Conservation (phyloP, 2,888 invertebrate species). For the Drosophila anomelani region DNA sequence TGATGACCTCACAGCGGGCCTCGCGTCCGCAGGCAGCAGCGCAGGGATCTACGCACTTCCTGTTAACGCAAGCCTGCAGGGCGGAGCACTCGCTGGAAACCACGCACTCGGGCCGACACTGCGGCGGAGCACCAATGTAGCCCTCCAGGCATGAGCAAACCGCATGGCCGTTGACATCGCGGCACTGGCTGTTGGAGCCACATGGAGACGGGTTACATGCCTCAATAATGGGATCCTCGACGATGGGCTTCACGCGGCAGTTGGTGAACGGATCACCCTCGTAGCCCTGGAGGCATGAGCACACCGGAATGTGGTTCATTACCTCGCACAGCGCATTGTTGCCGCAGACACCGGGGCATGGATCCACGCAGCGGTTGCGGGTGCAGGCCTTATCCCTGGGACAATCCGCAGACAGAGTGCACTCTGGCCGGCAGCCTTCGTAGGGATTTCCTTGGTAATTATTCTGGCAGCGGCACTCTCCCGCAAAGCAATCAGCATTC, state of each 20-base stretch:
- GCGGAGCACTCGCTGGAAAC: slow-evolving; percentile 91
- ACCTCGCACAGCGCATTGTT: slow-evolving; percentile 92
- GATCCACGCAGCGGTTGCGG: slow-evolving; percentile 90
- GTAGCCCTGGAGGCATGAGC: slow-evolving; percentile 91
- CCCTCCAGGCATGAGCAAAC: slow-evolving; percentile 92
- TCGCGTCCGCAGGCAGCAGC: slow-evolving; percentile 91
- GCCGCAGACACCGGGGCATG: slow-evolving; percentile 91
- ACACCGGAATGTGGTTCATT: slow-evolving; percentile 92
- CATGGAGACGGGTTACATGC: slow-evolving; percentile 92
- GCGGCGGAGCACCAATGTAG: slow-evolving; percentile 91
- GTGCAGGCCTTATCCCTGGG: slow-evolving; percentile 90
- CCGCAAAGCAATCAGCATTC: slow-evolving; percentile 92
- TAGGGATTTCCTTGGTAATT: slow-evolving; percentile 93
- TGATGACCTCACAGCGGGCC: slow-evolving; percentile 91
- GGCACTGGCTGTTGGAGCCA: slow-evolving; percentile 90
- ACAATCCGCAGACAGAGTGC: slow-evolving; percentile 93
- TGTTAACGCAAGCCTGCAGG: slow-evolving; percentile 92
- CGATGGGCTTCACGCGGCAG: slow-evolving; percentile 88
- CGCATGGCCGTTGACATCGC: slow-evolving; percentile 89
- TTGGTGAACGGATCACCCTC: slow-evolving; percentile 90
- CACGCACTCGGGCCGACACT: slow-evolving; percentile 94
- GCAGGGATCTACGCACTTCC: slow-evolving; percentile 92
- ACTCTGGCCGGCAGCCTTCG: slow-evolving; percentile 91
- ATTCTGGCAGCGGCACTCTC: slow-evolving; percentile 92
- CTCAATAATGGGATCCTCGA: slow-evolving; percentile 85